Evolutionary conservation across 2,797 vertebrate genomes (phyloP).

Genomic region (Lophius americanus): DNA sequence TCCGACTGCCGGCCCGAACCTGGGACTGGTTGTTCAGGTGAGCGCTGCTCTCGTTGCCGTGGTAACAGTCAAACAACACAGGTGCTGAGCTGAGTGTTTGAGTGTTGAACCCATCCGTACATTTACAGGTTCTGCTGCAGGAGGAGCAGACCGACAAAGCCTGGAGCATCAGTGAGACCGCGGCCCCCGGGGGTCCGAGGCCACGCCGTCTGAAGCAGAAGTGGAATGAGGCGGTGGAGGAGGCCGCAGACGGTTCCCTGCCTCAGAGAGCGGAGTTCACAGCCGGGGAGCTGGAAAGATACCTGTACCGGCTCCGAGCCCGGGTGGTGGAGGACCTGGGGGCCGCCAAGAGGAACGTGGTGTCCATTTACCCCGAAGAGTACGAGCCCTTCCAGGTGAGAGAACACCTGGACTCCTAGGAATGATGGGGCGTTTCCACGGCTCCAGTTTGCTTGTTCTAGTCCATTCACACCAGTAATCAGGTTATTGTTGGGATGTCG

Average conservation of each 20-base stretch:
- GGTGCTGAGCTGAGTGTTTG: too few species aligned
- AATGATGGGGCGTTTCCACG: too few species aligned
- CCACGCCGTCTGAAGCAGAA: constrained; percentile 78
- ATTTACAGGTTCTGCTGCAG: constrained; percentile 85
- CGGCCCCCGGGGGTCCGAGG: constrained; percentile 63
- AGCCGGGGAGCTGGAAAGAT: constrained; percentile 71
- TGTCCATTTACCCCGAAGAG: constrained; percentile 84
- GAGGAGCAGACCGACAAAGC: constrained; percentile 84
- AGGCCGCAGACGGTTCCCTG: constrained; percentile 79
- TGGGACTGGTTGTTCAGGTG: constrained; percentile 85
- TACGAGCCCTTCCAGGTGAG: constrained; percentile 83
- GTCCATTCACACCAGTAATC: too few species aligned
- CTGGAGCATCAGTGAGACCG: constrained; percentile 49
- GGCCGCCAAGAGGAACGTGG: constrained; percentile 83
- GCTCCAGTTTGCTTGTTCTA: too few species aligned
- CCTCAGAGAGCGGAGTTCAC: constrained; percentile 74
- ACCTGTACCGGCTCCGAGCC: constrained; percentile 81
- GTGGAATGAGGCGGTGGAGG: constrained; percentile 85
- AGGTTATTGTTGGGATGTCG: too few species aligned
- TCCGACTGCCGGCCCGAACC: constrained; percentile 73
- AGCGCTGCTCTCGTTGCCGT: constrained; percentile 3
- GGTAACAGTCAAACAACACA: too few species aligned
- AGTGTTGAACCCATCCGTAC: background rate
- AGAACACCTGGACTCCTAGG: background rate
- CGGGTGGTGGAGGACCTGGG: constrained; percentile 86